Evolutionary conservation across 2,113 vertebrate species (phyloP).

Genomic region (Myodes glareolus): DNA sequence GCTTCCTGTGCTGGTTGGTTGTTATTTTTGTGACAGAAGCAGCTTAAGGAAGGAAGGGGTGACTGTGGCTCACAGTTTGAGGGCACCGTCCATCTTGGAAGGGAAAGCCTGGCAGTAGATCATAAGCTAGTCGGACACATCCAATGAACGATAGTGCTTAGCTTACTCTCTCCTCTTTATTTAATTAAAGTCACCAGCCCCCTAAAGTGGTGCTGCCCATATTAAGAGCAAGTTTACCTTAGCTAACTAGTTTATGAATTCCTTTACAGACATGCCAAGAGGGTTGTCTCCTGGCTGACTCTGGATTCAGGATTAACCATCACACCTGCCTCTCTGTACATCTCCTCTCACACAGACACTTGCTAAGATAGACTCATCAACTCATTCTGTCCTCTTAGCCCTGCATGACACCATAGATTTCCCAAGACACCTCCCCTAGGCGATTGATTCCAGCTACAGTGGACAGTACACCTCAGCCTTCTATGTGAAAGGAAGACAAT

Average conservation of each 20-base stretch:
- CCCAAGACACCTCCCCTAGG: neutral
- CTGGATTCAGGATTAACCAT: neutral
- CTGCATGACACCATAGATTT: fast-evolving
- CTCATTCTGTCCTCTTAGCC: neutral
- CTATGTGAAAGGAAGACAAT: neutral
- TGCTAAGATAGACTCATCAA: neutral
- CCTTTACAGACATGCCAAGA: neutral
- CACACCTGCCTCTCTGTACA: neutral
- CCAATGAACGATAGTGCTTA: too few species aligned
- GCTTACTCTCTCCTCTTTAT: neutral
- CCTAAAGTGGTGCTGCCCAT: neutral
- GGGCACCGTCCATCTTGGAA: neutral
- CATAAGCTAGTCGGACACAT: neutral
- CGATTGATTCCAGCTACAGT: neutral
- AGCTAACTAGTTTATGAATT: neutral
- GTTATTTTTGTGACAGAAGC: neutral
- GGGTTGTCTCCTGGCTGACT: neutral
- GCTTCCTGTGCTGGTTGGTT: neutral
- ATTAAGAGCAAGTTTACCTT: neutral
- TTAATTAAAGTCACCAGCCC: neutral
- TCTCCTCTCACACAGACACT: neutral
- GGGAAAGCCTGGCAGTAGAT: neutral
- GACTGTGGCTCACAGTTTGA: neutral
- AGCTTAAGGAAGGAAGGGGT: neutral
- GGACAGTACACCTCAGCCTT: neutral